A percentile compares a stretch with the other conserved stretches of the same genome.
Conservation (phyloP, 1,140 invertebrate species). For the Drosophila tsacasi region DNA sequence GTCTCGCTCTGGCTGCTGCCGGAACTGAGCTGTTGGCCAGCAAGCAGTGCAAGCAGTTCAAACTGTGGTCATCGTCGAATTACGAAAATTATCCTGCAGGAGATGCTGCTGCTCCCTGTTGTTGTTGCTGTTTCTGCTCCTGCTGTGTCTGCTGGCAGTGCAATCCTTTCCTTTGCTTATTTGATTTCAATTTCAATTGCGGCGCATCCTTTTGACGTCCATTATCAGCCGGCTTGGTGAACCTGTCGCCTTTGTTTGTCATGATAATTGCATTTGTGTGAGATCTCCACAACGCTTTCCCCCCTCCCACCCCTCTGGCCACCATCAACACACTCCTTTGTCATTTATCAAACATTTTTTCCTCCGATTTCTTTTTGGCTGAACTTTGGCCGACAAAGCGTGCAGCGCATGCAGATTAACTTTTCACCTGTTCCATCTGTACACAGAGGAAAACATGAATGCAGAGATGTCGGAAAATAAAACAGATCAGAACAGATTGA, state of each 20-base stretch:
- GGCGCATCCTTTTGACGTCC: conserved; percentile 76
- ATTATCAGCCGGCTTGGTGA: conserved; percentile 63
- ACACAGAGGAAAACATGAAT: conserved; percentile 4
- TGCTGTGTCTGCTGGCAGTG: conserved; percentile 43
- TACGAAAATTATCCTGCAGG: conserved; percentile 38
- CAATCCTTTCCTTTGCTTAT: conserved; percentile 73
- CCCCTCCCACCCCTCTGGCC: background rate
- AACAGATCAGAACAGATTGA: background rate
- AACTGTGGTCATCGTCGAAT: conserved; percentile 31
- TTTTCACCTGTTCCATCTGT: conserved; percentile 69
- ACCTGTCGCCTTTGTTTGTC: conserved; percentile 81
- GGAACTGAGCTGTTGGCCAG: background rate
- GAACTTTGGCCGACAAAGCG: conserved; percentile 77
- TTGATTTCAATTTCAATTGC: conserved; percentile 84
- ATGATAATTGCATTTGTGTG: conserved; percentile 80
- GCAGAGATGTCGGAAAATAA: background rate
- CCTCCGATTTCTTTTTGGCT: conserved; percentile 49
- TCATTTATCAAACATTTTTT: conserved; percentile 77
- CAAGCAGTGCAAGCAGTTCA: conserved; percentile 61
- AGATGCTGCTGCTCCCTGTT: conserved; percentile 16
- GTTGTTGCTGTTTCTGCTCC: conserved; percentile 8
- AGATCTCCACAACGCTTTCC: conserved; percentile 14
- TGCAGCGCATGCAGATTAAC: conserved; percentile 83
- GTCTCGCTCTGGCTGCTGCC: conserved; percentile 42
- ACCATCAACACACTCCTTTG: conserved; percentile 40